A percentile compares a stretch with the other conserved stretches of the same genome.
Evolutionary conservation across 2,888 invertebrate genomes (phyloP).

Genomic region (Mayetiola destructor): DNA sequence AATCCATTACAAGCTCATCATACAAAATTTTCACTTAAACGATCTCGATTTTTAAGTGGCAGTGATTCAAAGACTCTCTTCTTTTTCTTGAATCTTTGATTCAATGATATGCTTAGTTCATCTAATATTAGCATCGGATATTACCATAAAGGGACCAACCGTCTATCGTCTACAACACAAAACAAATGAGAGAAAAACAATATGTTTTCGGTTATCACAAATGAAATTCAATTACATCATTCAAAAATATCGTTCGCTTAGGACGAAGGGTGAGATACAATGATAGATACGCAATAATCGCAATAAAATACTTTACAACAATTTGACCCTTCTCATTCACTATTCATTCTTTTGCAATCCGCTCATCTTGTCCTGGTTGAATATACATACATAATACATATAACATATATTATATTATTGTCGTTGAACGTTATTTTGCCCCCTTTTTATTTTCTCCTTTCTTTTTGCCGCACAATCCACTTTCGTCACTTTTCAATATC

Average conservation of each 20-base stretch:
- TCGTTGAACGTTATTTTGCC: no score
- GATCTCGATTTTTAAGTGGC: no score
- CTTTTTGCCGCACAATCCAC: not conserved
- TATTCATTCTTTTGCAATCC: no score
- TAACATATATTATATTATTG: no score
- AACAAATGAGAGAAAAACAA: not conserved
- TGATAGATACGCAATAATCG: not conserved
- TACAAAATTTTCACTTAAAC: not conserved
- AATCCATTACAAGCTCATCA: not conserved
- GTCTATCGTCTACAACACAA: not conserved
- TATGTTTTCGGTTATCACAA: conserved; percentile 11
- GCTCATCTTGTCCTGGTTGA: not conserved
- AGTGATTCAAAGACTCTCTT: no score
- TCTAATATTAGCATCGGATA: no score
- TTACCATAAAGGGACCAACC: no score
- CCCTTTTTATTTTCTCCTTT: no score
- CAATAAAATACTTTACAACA: not conserved
- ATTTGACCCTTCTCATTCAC: not conserved
- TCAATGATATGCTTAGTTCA: no score
- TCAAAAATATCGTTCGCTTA: not conserved
- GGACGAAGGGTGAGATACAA: not conserved
- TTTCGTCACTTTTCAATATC: not conserved
- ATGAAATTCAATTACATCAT: conserved; percentile 10
- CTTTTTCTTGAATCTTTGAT: no score
- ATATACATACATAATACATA: no score